Evolutionary conservation across 2,113 vertebrate genomes (phyloP), one percentile per base, ranked within the genome.

Genomic region (Azemiops feae): DNA sequence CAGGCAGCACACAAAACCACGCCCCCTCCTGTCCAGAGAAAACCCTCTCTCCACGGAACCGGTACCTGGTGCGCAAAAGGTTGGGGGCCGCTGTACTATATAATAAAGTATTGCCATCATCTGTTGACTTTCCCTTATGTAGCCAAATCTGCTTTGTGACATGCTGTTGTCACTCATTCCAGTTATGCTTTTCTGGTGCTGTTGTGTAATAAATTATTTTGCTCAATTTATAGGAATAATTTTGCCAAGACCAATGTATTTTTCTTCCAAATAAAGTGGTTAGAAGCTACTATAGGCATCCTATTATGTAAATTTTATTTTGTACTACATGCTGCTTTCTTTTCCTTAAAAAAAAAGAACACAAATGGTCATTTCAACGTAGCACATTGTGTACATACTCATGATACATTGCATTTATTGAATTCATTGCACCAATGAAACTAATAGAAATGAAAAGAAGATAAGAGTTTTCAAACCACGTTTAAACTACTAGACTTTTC

Each of bases 401-500:
- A 47, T 34, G 8, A 92, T n/a, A 14, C 30, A 43, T 88, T 0
- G 0, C 89, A 39, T 88, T 22, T 93, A 0, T 0, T 0, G 0
- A 25, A 43, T 88, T 57, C 87, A 50, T 86, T 0, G 0, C 11
- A 50, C 22, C 74, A 11, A 0, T 0, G 2, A 5, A 52, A 69
- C 55, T 34, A 54, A 85, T 20, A 64, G 25, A 30, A 50, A 34
- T 0, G 0, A 64, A 11, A 39, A 50, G 69, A 89, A 92, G 53
- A 92, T 91, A 85, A 54, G 86, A 74, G 7, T 81, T 81, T 81
- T 4, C 93, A 94, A 89, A 22, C 91, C 86, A 74, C 85, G 14
- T 91, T 95, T 94, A 45, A 87, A 74, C 60, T 93, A 27, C 23
- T 93, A 92, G 57, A 90, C 93, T 95, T 12, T 0, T 94, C 95